Base-by-base conservation (phyloP, 2,113 vertebrate species). In the Microcebus tavaratra region DNA sequence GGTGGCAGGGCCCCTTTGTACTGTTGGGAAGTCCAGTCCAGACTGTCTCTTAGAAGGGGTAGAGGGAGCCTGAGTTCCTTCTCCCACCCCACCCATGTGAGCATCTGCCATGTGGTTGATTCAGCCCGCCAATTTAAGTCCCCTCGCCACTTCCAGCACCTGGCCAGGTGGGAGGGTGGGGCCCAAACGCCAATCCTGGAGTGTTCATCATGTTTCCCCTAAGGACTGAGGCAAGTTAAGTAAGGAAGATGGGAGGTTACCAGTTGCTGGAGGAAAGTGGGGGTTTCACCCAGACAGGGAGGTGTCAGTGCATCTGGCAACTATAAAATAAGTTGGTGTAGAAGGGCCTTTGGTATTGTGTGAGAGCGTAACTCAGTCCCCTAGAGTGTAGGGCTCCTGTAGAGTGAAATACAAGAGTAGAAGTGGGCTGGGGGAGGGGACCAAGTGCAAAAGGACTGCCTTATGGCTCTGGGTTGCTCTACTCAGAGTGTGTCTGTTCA, bases 121-220 rank as follows among this genome's bases (percentile, higher is more conserved):
- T 23, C 2, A 42, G 86, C 94, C 94, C 78, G 95, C 93, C 95
- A 91, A 36, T 72, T 1, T 57, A 84, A 93, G 73, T 85, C n/a
- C 48, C 67, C 57, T 39, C n/a, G 20, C 45, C 3, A 57, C 1
- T 39, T 14, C 53, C 79, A 89, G 93, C 94, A 97, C 97, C 97
- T 98, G 97, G 96, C 96, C 96, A 97, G 98, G 97, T 97, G 93
- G 91, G 93, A 95, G 89, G 97, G 95, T 94, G 95, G 94, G 39
- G 88, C 84, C 31, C 95, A 2, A 27, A 83, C 53, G 61, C 67
- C 45, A 67, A 80, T 50, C 65, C n/a, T 88, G 48, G 3, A 25
- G 13, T 91, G 63, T 79, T 88, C 63, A 59, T 94, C 81, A 14
- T 23, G 53, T 95, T 95, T 95, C 18, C 86, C 48, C 36, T 50